Percentiles rank a stretch among this genome's conserved stretches.
These are phyloP conservation scores for Teleogryllus oceanicus DNA, from an alignment of 2,888 invertebrate genomes.

Conservation along the genomic window DNA sequence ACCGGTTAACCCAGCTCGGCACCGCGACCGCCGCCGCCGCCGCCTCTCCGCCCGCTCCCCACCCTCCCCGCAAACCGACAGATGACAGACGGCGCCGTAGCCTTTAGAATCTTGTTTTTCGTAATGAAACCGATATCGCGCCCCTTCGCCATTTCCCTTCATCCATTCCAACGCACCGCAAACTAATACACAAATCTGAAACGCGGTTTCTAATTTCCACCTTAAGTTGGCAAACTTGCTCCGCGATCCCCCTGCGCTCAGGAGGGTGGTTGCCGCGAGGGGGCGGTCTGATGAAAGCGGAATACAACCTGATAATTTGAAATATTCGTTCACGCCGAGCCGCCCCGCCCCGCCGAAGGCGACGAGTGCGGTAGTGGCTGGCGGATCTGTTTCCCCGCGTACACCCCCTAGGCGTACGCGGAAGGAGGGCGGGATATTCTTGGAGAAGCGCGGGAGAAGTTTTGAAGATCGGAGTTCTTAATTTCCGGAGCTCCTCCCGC, in stretches of 20 bases:
- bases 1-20: not conserved
- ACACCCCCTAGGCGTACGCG: not conserved
- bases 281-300: not conserved
- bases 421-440: not conserved
- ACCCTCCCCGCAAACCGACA: not conserved
- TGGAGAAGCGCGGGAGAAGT: not conserved
- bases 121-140: constrained; percentile 18
- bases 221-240: not conserved
- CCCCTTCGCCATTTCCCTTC: not conserved
- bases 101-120: not conserved
- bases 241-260: not conserved
- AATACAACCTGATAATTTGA: constrained; percentile 9
- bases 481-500: not conserved
- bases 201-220: not conserved
- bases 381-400: not conserved
- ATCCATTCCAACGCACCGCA: not conserved
- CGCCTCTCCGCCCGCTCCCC: not conserved
- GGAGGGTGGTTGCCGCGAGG: not conserved
- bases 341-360: not conserved
- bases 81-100: constrained; percentile 18
- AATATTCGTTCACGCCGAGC: constrained; percentile 8
- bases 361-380: not conserved
- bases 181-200: not conserved
- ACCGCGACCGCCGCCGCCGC: not conserved
- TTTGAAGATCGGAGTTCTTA: not conserved